phyloP scores from a whole-genome alignment of 2,113 vertebrate species.

The Perca schrenkii region DNA sequence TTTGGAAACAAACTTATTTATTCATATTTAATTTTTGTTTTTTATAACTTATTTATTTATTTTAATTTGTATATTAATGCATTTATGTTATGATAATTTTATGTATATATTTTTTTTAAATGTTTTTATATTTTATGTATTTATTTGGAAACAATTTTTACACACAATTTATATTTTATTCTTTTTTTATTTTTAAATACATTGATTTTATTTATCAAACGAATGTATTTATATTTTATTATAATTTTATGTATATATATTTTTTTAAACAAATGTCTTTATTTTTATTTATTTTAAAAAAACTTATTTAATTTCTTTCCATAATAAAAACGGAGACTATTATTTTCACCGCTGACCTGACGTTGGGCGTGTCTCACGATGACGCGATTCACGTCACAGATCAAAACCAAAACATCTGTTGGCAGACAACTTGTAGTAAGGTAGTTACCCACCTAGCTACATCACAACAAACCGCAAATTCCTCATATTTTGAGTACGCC shows the following conservation, averaged over 20 bases:
- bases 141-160: too few relatives aligned
- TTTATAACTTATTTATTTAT: too few relatives aligned
- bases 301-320: background rate
- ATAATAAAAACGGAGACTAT: background rate
- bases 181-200: too few relatives aligned
- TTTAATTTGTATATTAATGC: too few relatives aligned
- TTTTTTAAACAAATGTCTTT: background rate
- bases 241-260: background rate
- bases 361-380: background rate
- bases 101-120: too few relatives aligned
- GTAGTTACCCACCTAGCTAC: background rate
- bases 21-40: background rate
- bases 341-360: background rate
- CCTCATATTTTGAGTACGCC: too few relatives aligned
- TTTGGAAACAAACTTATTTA: background rate
- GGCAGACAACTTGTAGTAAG: background rate
- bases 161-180: too few relatives aligned
- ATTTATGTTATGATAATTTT: too few relatives aligned
- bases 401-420: slow-evolving; percentile 17
- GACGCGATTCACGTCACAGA: slow-evolving; percentile 9
- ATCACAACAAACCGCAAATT: background rate
- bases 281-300: background rate
- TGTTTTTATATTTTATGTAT: too few relatives aligned
- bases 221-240: too few relatives aligned
- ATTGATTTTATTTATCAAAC: too few relatives aligned